phyloP scores from a whole-genome alignment of 2,797 vertebrate species.

The Lindbergichthys nudifrons region DNA sequence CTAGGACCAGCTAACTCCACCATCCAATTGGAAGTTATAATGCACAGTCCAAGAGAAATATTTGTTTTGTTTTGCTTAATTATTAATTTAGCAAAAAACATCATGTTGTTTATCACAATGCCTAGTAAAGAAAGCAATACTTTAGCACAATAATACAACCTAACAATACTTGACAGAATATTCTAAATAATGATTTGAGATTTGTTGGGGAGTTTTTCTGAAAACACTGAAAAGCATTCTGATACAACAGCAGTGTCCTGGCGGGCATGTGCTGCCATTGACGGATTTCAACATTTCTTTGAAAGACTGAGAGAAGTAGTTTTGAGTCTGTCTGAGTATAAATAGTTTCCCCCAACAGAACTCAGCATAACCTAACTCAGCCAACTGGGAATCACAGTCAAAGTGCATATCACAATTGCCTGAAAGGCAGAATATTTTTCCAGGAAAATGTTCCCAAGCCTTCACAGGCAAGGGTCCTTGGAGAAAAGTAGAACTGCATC shows the following conservation, averaged over 20 bases:
- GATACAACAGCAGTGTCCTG: background rate
- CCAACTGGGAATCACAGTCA: slow-evolving; percentile 41
- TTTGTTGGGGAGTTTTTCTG: background rate
- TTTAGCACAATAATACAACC: background rate
- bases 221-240: background rate
- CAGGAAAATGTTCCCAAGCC: slow-evolving; percentile 29
- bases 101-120: background rate
- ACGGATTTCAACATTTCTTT: slow-evolving; percentile 18
- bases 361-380: slow-evolving; percentile 6
- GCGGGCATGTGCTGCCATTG: background rate
- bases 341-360: slow-evolving; percentile 17
- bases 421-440: slow-evolving; percentile 38
- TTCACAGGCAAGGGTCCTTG: slow-evolving; percentile 35
- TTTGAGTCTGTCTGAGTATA: slow-evolving; percentile 24
- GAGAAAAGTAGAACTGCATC: slow-evolving; percentile 23
- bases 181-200: background rate
- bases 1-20: too few species aligned
- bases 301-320: slow-evolving; percentile 13
- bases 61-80: background rate
- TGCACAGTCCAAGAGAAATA: background rate
- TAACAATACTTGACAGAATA: background rate
- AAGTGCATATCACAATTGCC: slow-evolving; percentile 47
- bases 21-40: background rate
- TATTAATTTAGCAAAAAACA: background rate
- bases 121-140: background rate